Evolutionary conservation across 35 echinoderm and acorn worm genomes (phyloP).

Genomic region (Heliocidaris tuberculata): DNA sequence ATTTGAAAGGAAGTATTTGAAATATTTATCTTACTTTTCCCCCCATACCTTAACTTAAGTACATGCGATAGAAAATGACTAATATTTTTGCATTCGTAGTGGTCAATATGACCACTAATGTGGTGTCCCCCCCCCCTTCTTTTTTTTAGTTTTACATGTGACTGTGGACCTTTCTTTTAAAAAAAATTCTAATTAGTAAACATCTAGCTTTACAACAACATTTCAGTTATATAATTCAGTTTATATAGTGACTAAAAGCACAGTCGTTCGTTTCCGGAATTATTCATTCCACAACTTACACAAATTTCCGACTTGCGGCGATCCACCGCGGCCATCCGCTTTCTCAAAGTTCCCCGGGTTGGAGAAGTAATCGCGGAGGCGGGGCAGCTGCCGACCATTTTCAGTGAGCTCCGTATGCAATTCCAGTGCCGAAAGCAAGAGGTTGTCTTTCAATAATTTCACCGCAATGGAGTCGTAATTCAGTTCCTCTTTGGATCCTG

Average conservation of each 20-base stretch:
- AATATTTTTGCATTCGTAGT: too few species aligned
- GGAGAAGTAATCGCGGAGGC: slow-evolving; percentile 94
- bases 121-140: too few species aligned
- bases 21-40: too few species aligned
- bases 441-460: slow-evolving; percentile 89
- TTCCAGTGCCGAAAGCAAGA: slow-evolving; percentile 87
- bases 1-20: too few species aligned
- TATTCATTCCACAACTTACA: not conserved
- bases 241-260: not conserved
- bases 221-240: too few species aligned
- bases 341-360: slow-evolving; percentile 98
- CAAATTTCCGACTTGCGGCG: slow-evolving; percentile 27
- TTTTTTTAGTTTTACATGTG: too few species aligned
- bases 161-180: too few species aligned
- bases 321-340: slow-evolving; percentile 28
- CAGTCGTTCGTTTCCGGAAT: not conserved
- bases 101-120: too few species aligned
- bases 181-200: too few species aligned
- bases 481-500: slow-evolving; percentile 55
- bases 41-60: too few species aligned
- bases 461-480: slow-evolving; percentile 84
- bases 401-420: slow-evolving; percentile 92
- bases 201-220: too few species aligned
- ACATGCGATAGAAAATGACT: too few species aligned
- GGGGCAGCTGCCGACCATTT: slow-evolving; percentile 85